Evolutionary conservation across 2,888 invertebrate species (phyloP), one percentile per base, ranked within the genome.

Genomic region (Drosophila suboccidentalis): DNA sequence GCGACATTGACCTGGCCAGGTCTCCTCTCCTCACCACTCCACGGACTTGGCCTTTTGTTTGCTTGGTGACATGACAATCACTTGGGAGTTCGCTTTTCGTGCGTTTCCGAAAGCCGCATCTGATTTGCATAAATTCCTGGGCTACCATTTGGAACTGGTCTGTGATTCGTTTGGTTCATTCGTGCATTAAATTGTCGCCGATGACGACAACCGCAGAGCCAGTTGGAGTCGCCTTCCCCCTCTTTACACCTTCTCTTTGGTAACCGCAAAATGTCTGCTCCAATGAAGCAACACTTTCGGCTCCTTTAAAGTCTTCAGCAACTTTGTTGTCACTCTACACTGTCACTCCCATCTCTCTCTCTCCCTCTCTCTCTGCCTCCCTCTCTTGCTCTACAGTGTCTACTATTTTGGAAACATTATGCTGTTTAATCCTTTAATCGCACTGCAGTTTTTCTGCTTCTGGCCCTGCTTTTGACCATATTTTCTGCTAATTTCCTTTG

Each of bases 341-440:
- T 22, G 41, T 26, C 32, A 5, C 50, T 58, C 15, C 49, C 38
- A 46, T 47, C 32, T 36, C n/a, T 47, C 9, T 11, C 13, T 34
- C 36, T 15, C 10, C 11, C 11, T 36, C 32, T 36, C 50, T 15
- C 29, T 4, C 22, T 19, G 26, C 36, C 22, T 36, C 44, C 10
- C 17, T 9, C 6, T 26, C 39, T 38, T 36, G 32, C 19, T 9
- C n/a, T 32, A 4, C 57, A 51, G 26, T 60, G 17, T 32, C 64
- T 65, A 59, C 64, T 78, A 82, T 86, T 88, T 87, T 82, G 87
- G 75, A 86, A 86, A 86, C 83, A 88, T 87, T 87, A 87, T 88
- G 89, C 80, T 78, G 75, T 61, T 61, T 88, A 87, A 87, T 86
- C 86, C 84, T 78, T 86, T 86, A 87, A 87, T 86, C 88, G 80